Evolutionary conservation across 2,888 invertebrate species (phyloP), one percentile per base, ranked within the genome.

Genomic region (Zaprionus lineosus): DNA sequence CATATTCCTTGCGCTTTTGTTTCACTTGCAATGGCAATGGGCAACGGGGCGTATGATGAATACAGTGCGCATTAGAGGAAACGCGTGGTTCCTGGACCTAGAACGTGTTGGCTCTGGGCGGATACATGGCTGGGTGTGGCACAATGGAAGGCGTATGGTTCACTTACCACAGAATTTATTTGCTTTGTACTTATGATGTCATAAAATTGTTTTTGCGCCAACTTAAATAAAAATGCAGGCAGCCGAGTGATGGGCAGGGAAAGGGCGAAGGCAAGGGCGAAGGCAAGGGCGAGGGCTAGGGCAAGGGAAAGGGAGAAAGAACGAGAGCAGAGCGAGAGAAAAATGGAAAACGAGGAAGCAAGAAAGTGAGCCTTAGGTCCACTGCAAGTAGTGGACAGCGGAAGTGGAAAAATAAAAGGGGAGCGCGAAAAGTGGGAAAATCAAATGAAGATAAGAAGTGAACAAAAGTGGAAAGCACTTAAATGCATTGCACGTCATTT

Each of bases 181-280:
- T 81, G 77, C 77, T 82, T 78, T 75, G 73, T 81, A 71, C 82
- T 81, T 82, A 77, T 73, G 77, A 73, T 79, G 73, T 79, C 79
- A 82, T 82, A 82, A 81, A 81, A 81, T 79, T 79, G 73, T 81
- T 81, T 79, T 79, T 74, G 68, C 77, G 82, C 74, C 69, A 82
- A 78, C 69, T 78, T 74, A 67, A 67, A 74, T 64, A 75, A 74
- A 78, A 74, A 77, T 24, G 47, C 56, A 14, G 29, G n/a, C n/a
- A n/a, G n/a, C n/a, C n/a, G n/a, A n/a, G n/a, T n/a, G n/a, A n/a
- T n/a, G n/a, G n/a, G n/a, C n/a, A n/a, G n/a, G n/a, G n/a, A n/a
- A n/a, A n/a, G n/a, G n/a, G n/a, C n/a, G n/a, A n/a, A n/a, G n/a
- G n/a, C n/a, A n/a, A n/a, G n/a, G n/a, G n/a, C n/a, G n/a, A n/a